Conservation (phyloP, 2,797 vertebrate genomes). For the Telmatherina bonti region DNA sequence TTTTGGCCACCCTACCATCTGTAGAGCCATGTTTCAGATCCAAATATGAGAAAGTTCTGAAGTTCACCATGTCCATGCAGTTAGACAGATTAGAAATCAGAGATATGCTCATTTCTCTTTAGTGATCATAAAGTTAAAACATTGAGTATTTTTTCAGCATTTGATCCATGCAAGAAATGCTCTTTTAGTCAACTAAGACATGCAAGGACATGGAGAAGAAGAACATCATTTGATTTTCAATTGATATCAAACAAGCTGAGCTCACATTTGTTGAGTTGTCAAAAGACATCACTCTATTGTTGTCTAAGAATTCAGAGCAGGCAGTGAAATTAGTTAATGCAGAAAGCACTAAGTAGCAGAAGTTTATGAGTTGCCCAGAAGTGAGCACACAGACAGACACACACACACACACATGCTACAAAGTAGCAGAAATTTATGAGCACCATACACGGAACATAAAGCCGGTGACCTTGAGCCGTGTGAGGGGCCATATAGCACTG, state of each 20-base stretch:
- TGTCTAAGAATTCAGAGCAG: constrained; percentile 61
- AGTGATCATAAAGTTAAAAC: background rate
- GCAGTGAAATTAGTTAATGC: constrained; percentile 81
- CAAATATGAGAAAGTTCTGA: background rate
- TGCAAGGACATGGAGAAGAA: background rate
- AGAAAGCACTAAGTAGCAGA: constrained; percentile 78
- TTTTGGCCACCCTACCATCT: no score
- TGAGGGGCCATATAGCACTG: constrained; percentile 64
- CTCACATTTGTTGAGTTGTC: constrained; percentile 6
- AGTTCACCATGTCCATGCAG: background rate
- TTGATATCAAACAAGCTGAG: background rate
- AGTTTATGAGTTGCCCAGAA: constrained; percentile 76
- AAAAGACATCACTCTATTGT: constrained; percentile 54
- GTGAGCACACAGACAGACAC: constrained; percentile 52
- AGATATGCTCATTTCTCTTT: background rate
- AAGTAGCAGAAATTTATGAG: constrained; percentile 83
- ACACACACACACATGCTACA: constrained; percentile 62
- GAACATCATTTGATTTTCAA: background rate
- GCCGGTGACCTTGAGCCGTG: constrained; percentile 80
- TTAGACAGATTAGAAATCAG: background rate
- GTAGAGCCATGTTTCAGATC: background rate
- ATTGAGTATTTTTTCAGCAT: background rate
- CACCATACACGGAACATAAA: constrained; percentile 82
- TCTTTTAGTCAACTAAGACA: background rate
- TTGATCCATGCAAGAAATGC: background rate